phyloP scores from a whole-genome alignment of 2,888 invertebrate species.

The Ctenicera cuprea region DNA sequence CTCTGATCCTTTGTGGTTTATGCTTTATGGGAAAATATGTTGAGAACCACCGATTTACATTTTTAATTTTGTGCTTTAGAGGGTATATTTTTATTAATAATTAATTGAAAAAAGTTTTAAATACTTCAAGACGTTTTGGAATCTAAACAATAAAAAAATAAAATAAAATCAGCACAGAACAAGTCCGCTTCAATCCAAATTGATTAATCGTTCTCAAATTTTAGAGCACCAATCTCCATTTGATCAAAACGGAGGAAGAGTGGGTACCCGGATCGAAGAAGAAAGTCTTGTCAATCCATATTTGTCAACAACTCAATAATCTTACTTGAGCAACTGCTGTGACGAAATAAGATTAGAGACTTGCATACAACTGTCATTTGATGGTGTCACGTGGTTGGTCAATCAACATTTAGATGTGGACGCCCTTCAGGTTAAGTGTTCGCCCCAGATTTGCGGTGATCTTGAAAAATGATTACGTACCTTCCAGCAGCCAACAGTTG shows the following conservation, averaged over 20 bases:
- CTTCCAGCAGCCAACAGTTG: neutral
- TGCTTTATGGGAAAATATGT: too few species aligned
- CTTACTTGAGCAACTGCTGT: constrained; percentile 28
- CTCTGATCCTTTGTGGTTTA: too few species aligned
- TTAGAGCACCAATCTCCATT: neutral
- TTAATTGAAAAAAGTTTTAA: too few species aligned
- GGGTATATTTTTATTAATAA: too few species aligned
- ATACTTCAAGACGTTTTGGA: too few species aligned
- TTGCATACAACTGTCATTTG: constrained; percentile 38
- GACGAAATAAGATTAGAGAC: constrained; percentile 30
- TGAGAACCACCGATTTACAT: too few species aligned
- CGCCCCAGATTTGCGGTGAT: constrained; percentile 26
- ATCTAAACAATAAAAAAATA: too few species aligned
- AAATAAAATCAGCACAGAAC: too few species aligned
- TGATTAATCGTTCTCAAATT: too few species aligned
- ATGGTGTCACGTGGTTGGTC: constrained; percentile 33
- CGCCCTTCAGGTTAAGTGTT: constrained; percentile 32
- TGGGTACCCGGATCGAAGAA: constrained; percentile 2
- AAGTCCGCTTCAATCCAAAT: too few species aligned
- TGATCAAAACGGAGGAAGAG: neutral
- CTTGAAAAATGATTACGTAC: constrained; percentile 28
- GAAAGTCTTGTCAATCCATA: constrained; percentile 41
- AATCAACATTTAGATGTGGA: constrained; percentile 40
- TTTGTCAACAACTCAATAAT: constrained; percentile 43
- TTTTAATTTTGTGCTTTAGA: too few species aligned